Evolutionary conservation across 2,888 invertebrate species (phyloP).

Genomic region (Disparrhopalites patrizii): DNA sequence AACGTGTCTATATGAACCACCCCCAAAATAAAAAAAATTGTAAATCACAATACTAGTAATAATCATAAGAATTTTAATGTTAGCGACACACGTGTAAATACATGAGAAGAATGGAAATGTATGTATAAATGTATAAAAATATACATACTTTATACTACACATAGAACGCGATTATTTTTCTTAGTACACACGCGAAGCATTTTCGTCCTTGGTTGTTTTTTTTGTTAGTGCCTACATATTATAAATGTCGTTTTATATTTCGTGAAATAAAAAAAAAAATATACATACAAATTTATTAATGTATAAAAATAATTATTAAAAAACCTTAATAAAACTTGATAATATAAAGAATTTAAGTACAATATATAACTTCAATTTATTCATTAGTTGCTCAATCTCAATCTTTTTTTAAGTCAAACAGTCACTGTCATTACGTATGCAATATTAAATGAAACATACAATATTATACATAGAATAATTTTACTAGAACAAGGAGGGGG

Average conservation of each 20-base stretch:
- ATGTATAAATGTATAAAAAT: too few relatives aligned
- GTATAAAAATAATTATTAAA: background rate
- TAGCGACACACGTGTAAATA: background rate
- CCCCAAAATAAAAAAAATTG: background rate
- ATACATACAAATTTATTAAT: conserved; percentile 6
- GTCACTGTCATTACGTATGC: conserved; percentile 23
- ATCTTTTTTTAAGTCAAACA: conserved; percentile 27
- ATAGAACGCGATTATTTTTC: conserved; percentile 21
- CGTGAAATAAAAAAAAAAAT: conserved; percentile 4
- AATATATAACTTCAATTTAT: conserved; percentile 22
- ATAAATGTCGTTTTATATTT: conserved; percentile 15
- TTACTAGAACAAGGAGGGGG: too few relatives aligned
- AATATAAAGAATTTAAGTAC: conserved; percentile 21
- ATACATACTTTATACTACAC: too few relatives aligned
- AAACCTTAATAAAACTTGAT: too few relatives aligned
- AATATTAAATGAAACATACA: too few relatives aligned
- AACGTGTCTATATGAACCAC: too few relatives aligned
- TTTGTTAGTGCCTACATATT: conserved; percentile 15
- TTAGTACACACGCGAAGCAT: conserved; percentile 22
- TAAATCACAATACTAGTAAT: background rate
- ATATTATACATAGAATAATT: too few relatives aligned
- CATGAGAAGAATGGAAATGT: too few relatives aligned
- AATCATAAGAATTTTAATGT: background rate
- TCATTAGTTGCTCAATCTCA: conserved; percentile 37
- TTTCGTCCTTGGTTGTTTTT: conserved; percentile 14